Evolutionary conservation across 2,888 invertebrate species (phyloP), one percentile per base, ranked within the genome.

Genomic region (Anarsia innoxiella): DNA sequence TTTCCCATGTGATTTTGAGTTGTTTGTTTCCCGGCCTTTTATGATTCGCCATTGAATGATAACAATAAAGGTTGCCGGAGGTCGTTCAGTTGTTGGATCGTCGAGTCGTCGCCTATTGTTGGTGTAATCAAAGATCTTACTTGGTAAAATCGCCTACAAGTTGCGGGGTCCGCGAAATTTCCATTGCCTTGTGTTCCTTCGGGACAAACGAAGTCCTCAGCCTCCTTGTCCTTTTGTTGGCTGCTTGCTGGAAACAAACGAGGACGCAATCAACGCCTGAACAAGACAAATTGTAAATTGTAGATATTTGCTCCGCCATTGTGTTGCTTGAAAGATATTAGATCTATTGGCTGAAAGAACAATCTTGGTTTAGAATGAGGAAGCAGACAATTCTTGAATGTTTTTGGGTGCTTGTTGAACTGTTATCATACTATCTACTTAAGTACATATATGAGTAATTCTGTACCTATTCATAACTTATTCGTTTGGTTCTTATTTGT

Each of bases 101-200:
- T n/a, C n/a, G n/a, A n/a, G n/a, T n/a, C 8, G 12, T n/a, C 3
- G 11, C 2, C 28, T 13, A 28, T 28, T 28, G 35, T 35, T 14
- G 9, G 6, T 6, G 30, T 14, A n/a, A 30, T 30, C 30, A 15
- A 9, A 11, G n/a, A 40, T 43, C 63, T 75, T 82, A 94, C 95
- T 88, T 95, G 95, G 80, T 94, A 95, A 84, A 95, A 95, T 59
- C 94, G 87, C 56, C 94, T 88, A 69, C 95, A 95, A 19, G 93
- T 94, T 31, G 88, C 92, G 8, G 95, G 95, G 80, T 95, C 95
- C 12, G 95, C 95, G 65, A 91, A 95, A 70, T 95, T 95, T 42
- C 94, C 95, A 74, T 93, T 95, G 44, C 92, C 95, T 36, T 56
- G 58, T 31, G 89, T 88, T 31, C 90, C 90, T 69, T 91, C 90